Evolutionary conservation across 1,140 invertebrate genomes (phyloP).

Genomic region (Eciton burchellii): DNA sequence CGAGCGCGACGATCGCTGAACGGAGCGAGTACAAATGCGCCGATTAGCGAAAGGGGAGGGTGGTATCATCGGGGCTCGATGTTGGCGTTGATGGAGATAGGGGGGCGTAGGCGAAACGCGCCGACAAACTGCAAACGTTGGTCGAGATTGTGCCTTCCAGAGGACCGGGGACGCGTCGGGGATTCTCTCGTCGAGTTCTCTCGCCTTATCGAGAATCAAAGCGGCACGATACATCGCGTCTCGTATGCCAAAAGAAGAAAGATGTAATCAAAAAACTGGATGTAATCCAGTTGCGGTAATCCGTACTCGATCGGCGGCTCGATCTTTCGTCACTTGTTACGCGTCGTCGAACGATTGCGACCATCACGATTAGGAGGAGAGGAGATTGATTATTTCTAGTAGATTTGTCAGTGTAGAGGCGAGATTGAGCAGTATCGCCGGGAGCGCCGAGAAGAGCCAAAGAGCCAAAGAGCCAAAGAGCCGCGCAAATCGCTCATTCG

Average conservation of each 20-base stretch:
- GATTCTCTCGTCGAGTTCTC: constrained; percentile 55
- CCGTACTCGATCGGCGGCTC: constrained; percentile 54
- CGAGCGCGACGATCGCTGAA: constrained; percentile 34
- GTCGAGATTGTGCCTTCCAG: constrained; percentile 72
- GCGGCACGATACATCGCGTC: constrained; percentile 63
- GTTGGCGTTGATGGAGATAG: too few species aligned
- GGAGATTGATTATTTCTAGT: constrained; percentile 81
- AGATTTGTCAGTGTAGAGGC: constrained; percentile 76
- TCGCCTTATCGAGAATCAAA: constrained; percentile 65
- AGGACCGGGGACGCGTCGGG: constrained; percentile 45
- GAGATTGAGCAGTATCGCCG: constrained; percentile 58
- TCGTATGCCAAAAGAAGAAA: constrained; percentile 64
- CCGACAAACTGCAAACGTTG: constrained; percentile 58
- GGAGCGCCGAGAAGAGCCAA: constrained; percentile 73
- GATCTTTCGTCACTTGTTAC: constrained; percentile 71
- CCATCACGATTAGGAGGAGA: constrained; percentile 68
- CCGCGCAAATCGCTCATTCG: constrained; percentile 41
- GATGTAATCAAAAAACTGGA: constrained; percentile 58
- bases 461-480: constrained; percentile 63
- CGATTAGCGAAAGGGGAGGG: constrained; percentile 56
- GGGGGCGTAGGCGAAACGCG: constrained; percentile 70
- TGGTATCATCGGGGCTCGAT: constrained; percentile 34
- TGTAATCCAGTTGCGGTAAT: constrained; percentile 30
- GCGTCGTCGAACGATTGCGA: constrained; percentile 74
- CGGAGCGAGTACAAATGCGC: constrained; percentile 47